phyloP scores from a whole-genome alignment of 37 sponge, comb jelly and placozoan species.

The Geodia barretti region DNA sequence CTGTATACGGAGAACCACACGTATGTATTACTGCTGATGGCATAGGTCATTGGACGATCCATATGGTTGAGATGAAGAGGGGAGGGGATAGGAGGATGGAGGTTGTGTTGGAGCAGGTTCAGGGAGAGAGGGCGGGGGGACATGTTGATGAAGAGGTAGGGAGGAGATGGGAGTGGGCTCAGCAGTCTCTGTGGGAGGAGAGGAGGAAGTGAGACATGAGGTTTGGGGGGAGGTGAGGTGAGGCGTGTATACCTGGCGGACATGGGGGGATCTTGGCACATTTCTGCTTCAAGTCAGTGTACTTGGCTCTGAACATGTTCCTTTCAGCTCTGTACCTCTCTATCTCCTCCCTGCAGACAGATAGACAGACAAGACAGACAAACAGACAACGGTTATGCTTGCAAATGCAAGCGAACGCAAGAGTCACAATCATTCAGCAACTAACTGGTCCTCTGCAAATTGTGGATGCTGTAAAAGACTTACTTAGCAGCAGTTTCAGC shows the following conservation, averaged over 20 bases:
- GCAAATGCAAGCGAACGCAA: background rate
- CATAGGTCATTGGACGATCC: no score
- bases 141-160: background rate
- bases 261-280: background rate
- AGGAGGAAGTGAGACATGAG: no score
- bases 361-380: no score
- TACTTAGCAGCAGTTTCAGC: no score
- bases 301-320: conserved; percentile 41
- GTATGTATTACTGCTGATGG: no score
- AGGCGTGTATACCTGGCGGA: background rate
- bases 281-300: background rate
- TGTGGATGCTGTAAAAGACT: no score
- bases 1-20: no score
- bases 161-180: background rate
- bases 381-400: no score
- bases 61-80: background rate
- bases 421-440: background rate
- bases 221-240: no score
- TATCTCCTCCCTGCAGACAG: conserved; percentile 13
- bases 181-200: no score
- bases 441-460: no score
- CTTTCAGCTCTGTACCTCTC: conserved; percentile 26
- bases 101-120: conserved; percentile 2
- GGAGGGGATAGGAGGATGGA: background rate
- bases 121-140: background rate